Evolutionary conservation across 2,113 vertebrate species (phyloP).

Genomic region (Clupea harengus): DNA sequence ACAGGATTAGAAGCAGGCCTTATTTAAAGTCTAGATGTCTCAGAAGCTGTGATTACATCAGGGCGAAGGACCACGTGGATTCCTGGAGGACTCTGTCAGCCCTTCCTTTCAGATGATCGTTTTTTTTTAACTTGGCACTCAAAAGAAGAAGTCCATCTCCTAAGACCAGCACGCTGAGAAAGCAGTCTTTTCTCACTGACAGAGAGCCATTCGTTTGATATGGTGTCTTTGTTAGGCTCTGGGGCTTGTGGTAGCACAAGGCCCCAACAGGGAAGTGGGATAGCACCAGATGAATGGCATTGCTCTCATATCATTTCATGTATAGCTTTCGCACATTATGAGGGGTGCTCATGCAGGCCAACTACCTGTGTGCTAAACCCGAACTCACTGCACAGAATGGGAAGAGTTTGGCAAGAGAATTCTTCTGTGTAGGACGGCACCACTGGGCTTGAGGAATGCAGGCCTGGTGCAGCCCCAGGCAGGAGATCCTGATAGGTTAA

Average conservation of each 20-base stretch:
- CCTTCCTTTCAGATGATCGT: background rate
- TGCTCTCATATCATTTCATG: background rate
- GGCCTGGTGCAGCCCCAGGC: slow-evolving; percentile 24
- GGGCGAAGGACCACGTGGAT: background rate
- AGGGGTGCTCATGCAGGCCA: background rate
- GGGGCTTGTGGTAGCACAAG: background rate
- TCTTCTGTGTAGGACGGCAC: slow-evolving; percentile 19
- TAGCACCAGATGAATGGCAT: background rate
- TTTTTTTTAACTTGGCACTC: background rate
- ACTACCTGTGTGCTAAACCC: background rate
- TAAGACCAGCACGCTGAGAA: background rate
- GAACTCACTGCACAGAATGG: background rate
- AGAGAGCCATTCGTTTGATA: background rate
- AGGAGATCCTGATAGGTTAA: slow-evolving; percentile 6
- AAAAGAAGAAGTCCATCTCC: background rate
- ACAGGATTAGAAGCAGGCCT: background rate
- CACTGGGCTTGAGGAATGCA: slow-evolving; percentile 36
- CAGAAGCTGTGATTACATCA: background rate
- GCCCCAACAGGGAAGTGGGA: background rate
- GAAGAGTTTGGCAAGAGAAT: slow-evolving; percentile 16
- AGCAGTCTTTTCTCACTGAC: background rate
- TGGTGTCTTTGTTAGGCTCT: slow-evolving; percentile 1
- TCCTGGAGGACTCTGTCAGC: background rate
- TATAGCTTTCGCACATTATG: background rate
- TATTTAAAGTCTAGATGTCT: background rate